Percentiles rank a stretch among this genome's conserved stretches.
Conservation (phyloP, 2,113 vertebrate genomes). For the Zeus faber region DNA sequence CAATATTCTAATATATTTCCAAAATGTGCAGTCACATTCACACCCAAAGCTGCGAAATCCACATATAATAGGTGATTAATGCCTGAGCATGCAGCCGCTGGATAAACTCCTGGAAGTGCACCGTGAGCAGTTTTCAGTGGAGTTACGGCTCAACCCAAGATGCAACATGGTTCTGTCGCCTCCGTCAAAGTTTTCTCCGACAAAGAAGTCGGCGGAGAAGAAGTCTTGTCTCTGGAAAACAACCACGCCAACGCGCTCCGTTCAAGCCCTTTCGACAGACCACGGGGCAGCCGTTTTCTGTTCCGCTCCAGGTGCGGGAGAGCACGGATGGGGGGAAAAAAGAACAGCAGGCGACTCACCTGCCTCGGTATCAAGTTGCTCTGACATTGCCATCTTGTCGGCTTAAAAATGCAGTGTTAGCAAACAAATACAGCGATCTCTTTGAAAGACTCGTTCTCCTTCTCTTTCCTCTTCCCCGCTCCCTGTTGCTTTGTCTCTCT, state of each 20-base stretch:
- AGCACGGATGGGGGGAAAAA: conserved; percentile 11
- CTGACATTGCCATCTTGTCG: conserved; percentile 64
- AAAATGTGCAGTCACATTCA: conserved; percentile 38
- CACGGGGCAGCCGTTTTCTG: background rate
- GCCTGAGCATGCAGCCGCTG: conserved; percentile 17
- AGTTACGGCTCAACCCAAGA: conserved; percentile 40
- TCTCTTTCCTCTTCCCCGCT: conserved; percentile 20
- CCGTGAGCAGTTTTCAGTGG: conserved; percentile 40
- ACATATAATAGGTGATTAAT: conserved; percentile 54
- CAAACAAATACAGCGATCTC: conserved; percentile 46
- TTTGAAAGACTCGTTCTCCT: conserved; percentile 20
- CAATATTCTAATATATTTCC: too few relatives aligned
- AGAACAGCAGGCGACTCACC: conserved; percentile 49
- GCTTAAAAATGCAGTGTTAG: conserved; percentile 41
- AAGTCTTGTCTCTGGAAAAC: background rate
- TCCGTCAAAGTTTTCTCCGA: conserved; percentile 5
- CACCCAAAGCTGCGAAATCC: conserved; percentile 26
- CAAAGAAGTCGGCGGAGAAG: background rate
- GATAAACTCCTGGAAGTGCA: conserved; percentile 43
- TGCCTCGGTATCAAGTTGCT: conserved; percentile 56
- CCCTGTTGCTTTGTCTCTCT: conserved; percentile 18
- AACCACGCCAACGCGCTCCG: background rate
- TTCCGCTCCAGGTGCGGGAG: background rate
- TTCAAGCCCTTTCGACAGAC: conserved; percentile 4
- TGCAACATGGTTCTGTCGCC: conserved; percentile 41